Evolutionary conservation across 2,888 invertebrate genomes (phyloP).

Genomic region (Tenthredo notha): DNA sequence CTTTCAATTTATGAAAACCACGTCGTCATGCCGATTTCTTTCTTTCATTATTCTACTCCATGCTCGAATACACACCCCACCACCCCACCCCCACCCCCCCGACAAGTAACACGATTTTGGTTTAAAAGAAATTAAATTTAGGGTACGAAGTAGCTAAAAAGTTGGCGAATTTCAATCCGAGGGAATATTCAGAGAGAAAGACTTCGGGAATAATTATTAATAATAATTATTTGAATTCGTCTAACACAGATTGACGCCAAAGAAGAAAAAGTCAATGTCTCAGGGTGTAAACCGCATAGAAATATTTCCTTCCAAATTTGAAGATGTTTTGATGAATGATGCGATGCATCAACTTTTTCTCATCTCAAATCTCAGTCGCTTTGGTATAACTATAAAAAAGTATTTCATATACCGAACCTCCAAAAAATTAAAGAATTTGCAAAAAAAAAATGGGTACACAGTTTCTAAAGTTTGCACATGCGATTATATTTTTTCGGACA

Average conservation of each 20-base stretch:
- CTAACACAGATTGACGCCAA: too few species aligned
- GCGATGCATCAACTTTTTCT: too few species aligned
- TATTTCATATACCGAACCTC: background rate
- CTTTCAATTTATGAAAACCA: background rate
- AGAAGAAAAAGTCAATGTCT: too few species aligned
- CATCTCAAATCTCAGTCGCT: background rate
- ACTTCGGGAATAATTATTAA: too few species aligned
- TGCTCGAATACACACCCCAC: background rate
- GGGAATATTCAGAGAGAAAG: too few species aligned
- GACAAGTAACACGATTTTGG: background rate
- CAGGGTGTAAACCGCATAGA: too few species aligned
- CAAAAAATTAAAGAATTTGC: background rate
- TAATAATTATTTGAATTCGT: too few species aligned
- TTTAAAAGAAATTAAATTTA: background rate
- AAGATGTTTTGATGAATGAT: too few species aligned
- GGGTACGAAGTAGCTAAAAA: background rate
- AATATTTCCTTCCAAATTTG: too few species aligned
- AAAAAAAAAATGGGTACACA: background rate
- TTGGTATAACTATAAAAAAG: background rate
- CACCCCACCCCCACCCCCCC: background rate
- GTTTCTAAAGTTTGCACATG: background rate
- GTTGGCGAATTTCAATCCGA: background rate
- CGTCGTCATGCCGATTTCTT: background rate
- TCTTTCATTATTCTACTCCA: background rate
- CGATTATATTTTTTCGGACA: background rate